Base-by-base conservation (phyloP, 92 coral and sea anemone genomes). In the Pocillopora grandis region DNA sequence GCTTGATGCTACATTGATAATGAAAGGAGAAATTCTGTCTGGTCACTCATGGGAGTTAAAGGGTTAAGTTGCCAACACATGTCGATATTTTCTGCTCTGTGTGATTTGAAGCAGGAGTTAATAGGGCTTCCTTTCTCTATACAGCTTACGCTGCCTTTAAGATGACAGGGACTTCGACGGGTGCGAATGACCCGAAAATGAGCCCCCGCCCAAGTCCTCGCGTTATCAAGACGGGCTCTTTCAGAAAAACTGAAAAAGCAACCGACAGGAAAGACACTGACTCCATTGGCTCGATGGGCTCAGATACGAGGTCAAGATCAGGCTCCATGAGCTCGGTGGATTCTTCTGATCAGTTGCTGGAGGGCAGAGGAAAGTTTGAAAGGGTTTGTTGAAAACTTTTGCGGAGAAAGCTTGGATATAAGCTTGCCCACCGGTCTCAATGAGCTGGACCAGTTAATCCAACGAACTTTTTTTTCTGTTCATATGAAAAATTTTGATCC, bases 251-350 rank as follows among this genome's bases (percentile, higher is more conserved):
- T 27, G 77, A 83, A 3, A 63, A 49, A 36, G 80, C 18, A 81
- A 75, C 6, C 15, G 94, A 79, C 83, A 88, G 92, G 62, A 87
- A 76, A 63, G 95, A 94, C 88, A 87, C 89, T 16, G 93, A 91
- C 72, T 91, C 91, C 9, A 83, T 72, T 59, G 93, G 93, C 1
- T 92, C 91, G 6, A 73, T 72, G 52, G 93, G 93, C 5, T 92
- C 98, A 57, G 98, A 94, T 35, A 77, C 95, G 19, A 87, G 88
- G 58, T 90, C 97, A 37, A 88, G 94, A 81, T 81, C 98, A 63
- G 99, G 99, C 19, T 97, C 99, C 42, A 67, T 92, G 67, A 92
- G 99, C 36, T 97, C 99, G 12, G 91, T 89, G 78, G 99, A 97
- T 57, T 97, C 99, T 1, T 90, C 90, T 58, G 95, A 96, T 78